A percentile compares a stretch with the other conserved stretches of the same genome.
Conservation (phyloP, 2,888 invertebrate species). For the Phalera bucephala region DNA sequence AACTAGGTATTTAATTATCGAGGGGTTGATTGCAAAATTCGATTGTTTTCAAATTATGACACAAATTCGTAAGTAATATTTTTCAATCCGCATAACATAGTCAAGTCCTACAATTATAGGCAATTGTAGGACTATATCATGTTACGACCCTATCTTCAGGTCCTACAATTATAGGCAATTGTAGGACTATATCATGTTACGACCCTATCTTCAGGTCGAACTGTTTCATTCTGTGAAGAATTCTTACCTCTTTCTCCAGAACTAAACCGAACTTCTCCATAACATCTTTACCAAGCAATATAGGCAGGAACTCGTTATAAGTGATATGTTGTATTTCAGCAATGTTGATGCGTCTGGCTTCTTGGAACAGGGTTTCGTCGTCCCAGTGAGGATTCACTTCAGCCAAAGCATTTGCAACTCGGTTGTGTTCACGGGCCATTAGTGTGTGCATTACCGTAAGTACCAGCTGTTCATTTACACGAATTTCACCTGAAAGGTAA, state of each 20-base stretch:
- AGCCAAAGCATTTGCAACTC: slow-evolving; percentile 89
- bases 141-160: too few relatives aligned
- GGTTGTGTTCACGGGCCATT: slow-evolving; percentile 95
- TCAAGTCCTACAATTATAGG: too few relatives aligned
- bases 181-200: too few relatives aligned
- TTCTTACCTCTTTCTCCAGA: slow-evolving; percentile 87
- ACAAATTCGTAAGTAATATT: too few relatives aligned
- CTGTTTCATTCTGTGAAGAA: too few relatives aligned
- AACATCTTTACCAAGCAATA: slow-evolving; percentile 93
- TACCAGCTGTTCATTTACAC: slow-evolving; percentile 95
- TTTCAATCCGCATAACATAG: too few relatives aligned
- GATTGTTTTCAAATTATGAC: too few relatives aligned
- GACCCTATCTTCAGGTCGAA: too few relatives aligned
- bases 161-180: too few relatives aligned
- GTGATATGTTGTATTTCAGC: slow-evolving; percentile 95
- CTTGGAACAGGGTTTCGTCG: slow-evolving; percentile 95
- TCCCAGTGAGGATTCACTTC: slow-evolving; percentile 96
- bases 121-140: too few relatives aligned
- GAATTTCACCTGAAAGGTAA: slow-evolving; percentile 88
- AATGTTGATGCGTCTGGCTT: slow-evolving; percentile 91
- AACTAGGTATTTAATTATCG: too few relatives aligned
- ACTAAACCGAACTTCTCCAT: slow-evolving; percentile 95
- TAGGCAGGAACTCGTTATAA: slow-evolving; percentile 94
- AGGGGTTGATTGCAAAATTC: too few relatives aligned
- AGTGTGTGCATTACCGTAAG: slow-evolving; percentile 95